Conservation (phyloP, 2,888 invertebrate species). For the Atherix ibis region DNA sequence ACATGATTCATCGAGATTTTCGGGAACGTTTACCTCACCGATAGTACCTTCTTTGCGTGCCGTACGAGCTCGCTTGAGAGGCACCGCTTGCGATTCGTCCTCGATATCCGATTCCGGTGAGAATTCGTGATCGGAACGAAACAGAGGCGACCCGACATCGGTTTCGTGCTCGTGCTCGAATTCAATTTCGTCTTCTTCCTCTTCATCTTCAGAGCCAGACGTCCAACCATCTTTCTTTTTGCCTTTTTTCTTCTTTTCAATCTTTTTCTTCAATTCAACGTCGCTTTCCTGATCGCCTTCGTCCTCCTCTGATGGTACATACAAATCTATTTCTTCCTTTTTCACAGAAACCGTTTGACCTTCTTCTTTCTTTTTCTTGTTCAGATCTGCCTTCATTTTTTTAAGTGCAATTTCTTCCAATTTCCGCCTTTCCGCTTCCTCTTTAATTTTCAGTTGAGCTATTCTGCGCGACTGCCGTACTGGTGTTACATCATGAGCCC, state of each 20-base stretch:
- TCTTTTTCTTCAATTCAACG: constrained; percentile 27
- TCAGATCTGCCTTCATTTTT: constrained; percentile 48
- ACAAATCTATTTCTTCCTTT: too few relatives aligned
- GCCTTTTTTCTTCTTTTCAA: constrained; percentile 26
- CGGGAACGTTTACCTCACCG: constrained; percentile 31
- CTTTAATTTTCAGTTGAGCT: constrained; percentile 73
- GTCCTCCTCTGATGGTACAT: constrained; percentile 14
- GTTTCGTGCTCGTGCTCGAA: constrained; percentile 35
- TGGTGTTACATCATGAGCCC: constrained; percentile 22
- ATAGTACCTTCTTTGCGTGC: constrained; percentile 53
- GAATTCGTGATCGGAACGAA: constrained; percentile 83
- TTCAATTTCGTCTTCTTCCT: constrained; percentile 34
- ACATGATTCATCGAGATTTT: constrained; percentile 49
- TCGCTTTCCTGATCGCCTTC: constrained; percentile 21
- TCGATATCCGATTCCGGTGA: constrained; percentile 78
- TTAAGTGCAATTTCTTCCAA: constrained; percentile 57
- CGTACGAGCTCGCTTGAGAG: constrained; percentile 69
- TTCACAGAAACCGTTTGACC: constrained; percentile 10
- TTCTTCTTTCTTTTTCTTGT: constrained; percentile 34
- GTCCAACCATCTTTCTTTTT: constrained; percentile 29
- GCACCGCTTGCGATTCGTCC: constrained; percentile 45
- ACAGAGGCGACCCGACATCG: constrained; percentile 37
- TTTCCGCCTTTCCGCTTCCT: constrained; percentile 63
- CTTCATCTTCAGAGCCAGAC: constrained; percentile 31
- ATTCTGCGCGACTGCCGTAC: constrained; percentile 71